Percentiles rank a stretch among this genome's conserved stretches.
These are phyloP conservation scores for Leucania comma DNA, from an alignment of 2,888 invertebrate species.

Conservation along the genomic window DNA sequence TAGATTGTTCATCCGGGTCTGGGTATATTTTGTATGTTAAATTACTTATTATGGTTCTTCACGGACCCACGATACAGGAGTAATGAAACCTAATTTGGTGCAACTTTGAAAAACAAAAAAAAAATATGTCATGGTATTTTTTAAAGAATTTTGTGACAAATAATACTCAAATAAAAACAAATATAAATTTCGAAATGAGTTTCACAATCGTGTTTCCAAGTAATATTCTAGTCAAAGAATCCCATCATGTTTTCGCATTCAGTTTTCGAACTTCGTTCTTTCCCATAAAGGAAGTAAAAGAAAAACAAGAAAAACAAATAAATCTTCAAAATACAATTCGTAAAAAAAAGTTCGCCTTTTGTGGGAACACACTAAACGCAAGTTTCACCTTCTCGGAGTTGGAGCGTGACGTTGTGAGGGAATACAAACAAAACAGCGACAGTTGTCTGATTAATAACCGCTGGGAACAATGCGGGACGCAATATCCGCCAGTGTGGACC, in stretches of 20 bases:
- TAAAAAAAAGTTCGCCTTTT: conserved; percentile 42
- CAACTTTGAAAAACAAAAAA: no score
- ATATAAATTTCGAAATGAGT: conserved; percentile 33
- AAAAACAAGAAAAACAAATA: conserved; percentile 46
- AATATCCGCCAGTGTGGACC: conserved; percentile 77
- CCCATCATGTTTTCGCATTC: conserved; percentile 52
- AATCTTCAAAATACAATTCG: conserved; percentile 49
- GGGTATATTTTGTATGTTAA: no score
- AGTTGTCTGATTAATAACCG: conserved; percentile 74
- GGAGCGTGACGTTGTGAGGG: conserved; percentile 67
- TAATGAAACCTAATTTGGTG: no score
- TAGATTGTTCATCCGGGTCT: no score
- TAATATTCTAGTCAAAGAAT: conserved; percentile 46
- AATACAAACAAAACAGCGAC: conserved; percentile 68
- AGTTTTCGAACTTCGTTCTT: conserved; percentile 37
- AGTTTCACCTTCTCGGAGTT: conserved; percentile 60
- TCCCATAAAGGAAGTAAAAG: conserved; percentile 40
- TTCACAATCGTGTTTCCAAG: conserved; percentile 38
- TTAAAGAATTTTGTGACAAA: conserved; percentile 6
- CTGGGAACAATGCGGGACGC: conserved; percentile 78
- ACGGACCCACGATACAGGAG: no score
- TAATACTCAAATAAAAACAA: conserved; percentile 6
- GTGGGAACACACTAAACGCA: conserved; percentile 58
- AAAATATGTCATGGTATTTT: no score
- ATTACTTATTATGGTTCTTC: no score